These are phyloP conservation scores for Melierax canorus DNA, from an alignment of 2,113 vertebrate genomes.

Conservation along the genomic window DNA sequence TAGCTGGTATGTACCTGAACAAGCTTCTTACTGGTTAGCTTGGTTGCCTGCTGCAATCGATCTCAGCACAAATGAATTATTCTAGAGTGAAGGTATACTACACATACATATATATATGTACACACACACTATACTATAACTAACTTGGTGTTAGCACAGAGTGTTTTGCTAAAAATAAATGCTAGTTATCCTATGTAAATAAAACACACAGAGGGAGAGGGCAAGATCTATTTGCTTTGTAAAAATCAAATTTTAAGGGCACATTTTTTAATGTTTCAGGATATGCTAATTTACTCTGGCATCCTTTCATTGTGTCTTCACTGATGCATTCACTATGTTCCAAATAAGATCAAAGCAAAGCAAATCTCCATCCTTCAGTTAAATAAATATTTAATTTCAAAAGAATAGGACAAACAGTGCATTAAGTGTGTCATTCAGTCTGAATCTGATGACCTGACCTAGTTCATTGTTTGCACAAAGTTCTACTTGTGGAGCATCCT, in stretches of 20 bases:
- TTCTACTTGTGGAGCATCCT: background rate
- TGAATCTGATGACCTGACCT: constrained; percentile 15
- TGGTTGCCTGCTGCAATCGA: background rate
- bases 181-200: background rate
- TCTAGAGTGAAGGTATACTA: background rate
- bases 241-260: background rate
- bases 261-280: background rate
- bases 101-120: background rate
- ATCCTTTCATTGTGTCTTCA: background rate
- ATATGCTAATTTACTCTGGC: background rate
- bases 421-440: background rate
- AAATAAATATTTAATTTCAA: constrained; percentile 34
- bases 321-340: background rate
- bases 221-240: background rate
- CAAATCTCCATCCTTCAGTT: background rate
- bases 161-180: background rate
- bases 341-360: constrained; percentile 32
- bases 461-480: background rate
- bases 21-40: background rate
- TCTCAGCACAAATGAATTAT: background rate
- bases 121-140: background rate
- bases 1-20: background rate
- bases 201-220: background rate
- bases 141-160: background rate
- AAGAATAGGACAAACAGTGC: background rate